Evolutionary conservation across 2,888 invertebrate species (phyloP).

Genomic region (Dryobotodes eremita): DNA sequence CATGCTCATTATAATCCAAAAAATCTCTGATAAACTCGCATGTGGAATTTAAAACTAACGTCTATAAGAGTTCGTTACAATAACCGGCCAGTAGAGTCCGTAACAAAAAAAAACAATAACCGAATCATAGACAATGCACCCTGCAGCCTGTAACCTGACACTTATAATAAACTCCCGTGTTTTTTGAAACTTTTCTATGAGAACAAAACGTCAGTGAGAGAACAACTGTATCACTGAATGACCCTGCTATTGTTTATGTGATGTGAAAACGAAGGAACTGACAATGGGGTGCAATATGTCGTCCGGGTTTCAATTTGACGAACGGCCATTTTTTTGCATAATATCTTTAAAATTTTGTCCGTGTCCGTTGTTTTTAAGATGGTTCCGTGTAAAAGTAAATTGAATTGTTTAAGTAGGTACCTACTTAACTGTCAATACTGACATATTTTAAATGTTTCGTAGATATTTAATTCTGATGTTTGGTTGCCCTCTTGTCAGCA

Average conservation of each 20-base stretch:
- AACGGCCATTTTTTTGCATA: conserved; percentile 34
- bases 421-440: not conserved
- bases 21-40: not conserved
- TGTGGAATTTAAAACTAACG: not conserved
- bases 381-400: not conserved
- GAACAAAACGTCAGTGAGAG: conserved; percentile 34
- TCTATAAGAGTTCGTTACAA: conserved; percentile 18
- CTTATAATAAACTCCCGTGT: conserved; percentile 31
- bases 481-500: not conserved
- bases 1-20: not conserved
- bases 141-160: conserved; percentile 53
- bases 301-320: conserved; percentile 31
- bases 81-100: conserved; percentile 23
- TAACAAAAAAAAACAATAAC: conserved; percentile 50
- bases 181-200: conserved; percentile 53
- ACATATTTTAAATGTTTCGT: not conserved
- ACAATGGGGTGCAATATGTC: conserved; percentile 60
- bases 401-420: not conserved
- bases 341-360: conserved; percentile 28
- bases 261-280: conserved; percentile 56
- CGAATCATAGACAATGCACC: conserved; percentile 60
- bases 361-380: conserved; percentile 2
- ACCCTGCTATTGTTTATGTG: conserved; percentile 65
- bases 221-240: conserved; percentile 54
- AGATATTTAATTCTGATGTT: not conserved